Evolutionary conservation across 2,113 vertebrate genomes (phyloP), one percentile per base, ranked within the genome.

Genomic region (Coturnix japonica): DNA sequence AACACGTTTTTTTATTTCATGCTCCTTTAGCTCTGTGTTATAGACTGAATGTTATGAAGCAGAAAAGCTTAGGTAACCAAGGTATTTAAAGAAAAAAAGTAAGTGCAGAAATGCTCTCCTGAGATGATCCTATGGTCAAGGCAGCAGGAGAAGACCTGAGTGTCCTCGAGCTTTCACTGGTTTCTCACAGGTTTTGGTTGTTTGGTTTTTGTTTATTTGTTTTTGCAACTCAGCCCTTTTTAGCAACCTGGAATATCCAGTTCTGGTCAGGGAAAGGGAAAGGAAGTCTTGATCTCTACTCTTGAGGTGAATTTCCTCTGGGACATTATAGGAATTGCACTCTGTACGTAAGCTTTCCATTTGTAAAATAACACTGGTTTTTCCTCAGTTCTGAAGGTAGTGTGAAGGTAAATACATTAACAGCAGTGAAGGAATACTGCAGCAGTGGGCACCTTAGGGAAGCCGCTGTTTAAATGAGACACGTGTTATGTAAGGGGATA

Each of bases 171-270:
- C 23, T 75, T 35, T 57, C 39, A 18, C 44, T 37, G 31, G 35
- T 76, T 93, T 46, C 30, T 2, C 2, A 1, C 7, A 66, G 41
- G 28, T 75, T 7, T 37, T 7, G 37, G 10, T 37, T 8, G 37
- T 37, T 37, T 37, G 37, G 37, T 37, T 37, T 37, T 37, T 37
- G 37, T n/a, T n/a, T n/a, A 10, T 37, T 37, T 89, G 81, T 89
- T 57, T 47, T 2, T 3, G 0, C 0, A 1, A 41, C 8, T 59
- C 66, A 63, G 51, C 23, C 7, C 1, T 28, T 74, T 57, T 74
- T 56, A 51, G 30, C 11, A 19, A n/a, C 7, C 16, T 43, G n/a
- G 72, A 59, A 26, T 6, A 19, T 53, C 31, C 1, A 5, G 8
- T 25, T 31, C 13, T 41, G 25, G 14, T 65, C 37, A 83, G 22